Evolutionary conservation across 2,113 vertebrate genomes (phyloP), one percentile per base, ranked within the genome.

Genomic region (Laticauda colubrina): DNA sequence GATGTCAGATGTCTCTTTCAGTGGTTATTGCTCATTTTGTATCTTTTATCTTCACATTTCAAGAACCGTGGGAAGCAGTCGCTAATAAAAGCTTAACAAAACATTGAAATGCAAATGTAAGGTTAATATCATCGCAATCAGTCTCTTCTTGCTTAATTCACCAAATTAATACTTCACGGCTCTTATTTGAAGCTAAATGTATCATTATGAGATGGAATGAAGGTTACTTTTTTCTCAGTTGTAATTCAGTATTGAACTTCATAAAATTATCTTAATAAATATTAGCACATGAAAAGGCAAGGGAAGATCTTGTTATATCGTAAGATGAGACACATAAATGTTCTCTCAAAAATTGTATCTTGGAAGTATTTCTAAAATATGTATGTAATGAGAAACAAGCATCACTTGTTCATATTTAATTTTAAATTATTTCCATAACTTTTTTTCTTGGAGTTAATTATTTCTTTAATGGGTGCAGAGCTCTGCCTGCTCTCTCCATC

Each of bases 131-230:
- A 75, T 75, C 86, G 48, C 61, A 75, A 39, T 24, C 12, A 69
- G 26, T 51, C 39, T 56, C 55, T n/a, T 45, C 54, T 53, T 34
- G 24, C n/a, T 20, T 20, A 56, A 91, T 61, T 85, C 43, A 91
- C n/a, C 86, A 59, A 18, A 88, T 88, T 92, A 21, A 14, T 9
- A 1, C 0, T 69, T 5, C 51, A 91, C 75, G 92, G 18, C 55
- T 93, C 1, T 55, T 94, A 45, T 69, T 91, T 94, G 43, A 53
- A 87, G 3, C 14, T 90, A 87, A 69, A 64, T 45, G 1, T 94
- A 94, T 94, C 34, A 94, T 94, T n/a, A 87, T 64, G 90, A 94
- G 75, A 0, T 54, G 18, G 39, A 20, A 89, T 5, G 88, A 95
- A 92, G 8, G 57, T 39, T 85, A 75, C 20, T 5, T 88, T 88